Evolutionary conservation across 2,888 invertebrate genomes (phyloP).

Genomic region (Orthosia cruda): DNA sequence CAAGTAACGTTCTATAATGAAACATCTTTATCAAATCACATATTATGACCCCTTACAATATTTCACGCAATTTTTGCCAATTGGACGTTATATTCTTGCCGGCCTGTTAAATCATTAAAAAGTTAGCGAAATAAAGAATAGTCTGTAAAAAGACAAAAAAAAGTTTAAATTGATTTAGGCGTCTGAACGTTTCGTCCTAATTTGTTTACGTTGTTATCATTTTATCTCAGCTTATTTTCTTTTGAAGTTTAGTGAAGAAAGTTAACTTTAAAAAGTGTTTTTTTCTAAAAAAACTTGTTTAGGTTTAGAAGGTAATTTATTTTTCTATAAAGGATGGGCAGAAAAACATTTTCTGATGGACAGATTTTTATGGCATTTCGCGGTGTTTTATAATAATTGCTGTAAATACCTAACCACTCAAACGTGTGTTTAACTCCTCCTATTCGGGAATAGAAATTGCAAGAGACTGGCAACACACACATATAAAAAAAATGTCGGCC

Average conservation of each 20-base stretch:
- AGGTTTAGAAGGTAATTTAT: neutral
- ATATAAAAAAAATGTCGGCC: neutral
- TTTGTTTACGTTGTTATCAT: constrained; percentile 43
- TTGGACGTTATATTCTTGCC: neutral
- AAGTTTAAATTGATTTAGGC: constrained; percentile 61
- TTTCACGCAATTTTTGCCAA: neutral
- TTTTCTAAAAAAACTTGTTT: neutral
- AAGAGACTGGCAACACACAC: neutral
- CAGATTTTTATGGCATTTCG: neutral
- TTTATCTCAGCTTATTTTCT: constrained; percentile 38
- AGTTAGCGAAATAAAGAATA: constrained; percentile 50
- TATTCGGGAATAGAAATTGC: too few species aligned
- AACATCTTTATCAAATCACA: too few species aligned
- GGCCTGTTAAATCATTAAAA: constrained; percentile 55
- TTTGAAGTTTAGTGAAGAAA: constrained; percentile 46
- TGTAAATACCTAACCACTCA: too few species aligned
- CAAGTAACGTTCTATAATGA: too few species aligned
- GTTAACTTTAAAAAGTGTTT: neutral
- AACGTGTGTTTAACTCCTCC: too few species aligned
- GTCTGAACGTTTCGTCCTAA: constrained; percentile 35
- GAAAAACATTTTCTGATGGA: neutral
- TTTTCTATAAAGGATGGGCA: neutral
- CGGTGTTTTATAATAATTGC: neutral
- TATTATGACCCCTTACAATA: too few species aligned
- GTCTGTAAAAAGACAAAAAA: constrained; percentile 34